Conservation (phyloP, 2,888 invertebrate genomes). For the Leptinotarsa tumamoca region DNA sequence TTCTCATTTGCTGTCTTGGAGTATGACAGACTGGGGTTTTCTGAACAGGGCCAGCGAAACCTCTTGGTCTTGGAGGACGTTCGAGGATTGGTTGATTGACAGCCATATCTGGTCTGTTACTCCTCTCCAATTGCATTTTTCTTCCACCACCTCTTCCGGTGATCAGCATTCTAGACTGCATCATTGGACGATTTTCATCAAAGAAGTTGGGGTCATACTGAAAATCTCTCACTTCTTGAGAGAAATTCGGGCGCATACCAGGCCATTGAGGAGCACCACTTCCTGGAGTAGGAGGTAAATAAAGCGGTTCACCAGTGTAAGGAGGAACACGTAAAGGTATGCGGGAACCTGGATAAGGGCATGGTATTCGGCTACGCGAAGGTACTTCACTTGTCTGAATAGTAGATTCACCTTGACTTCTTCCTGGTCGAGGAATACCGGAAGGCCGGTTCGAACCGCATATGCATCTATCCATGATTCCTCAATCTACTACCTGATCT, state of each 20-base stretch:
- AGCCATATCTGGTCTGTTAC: conserved; percentile 5
- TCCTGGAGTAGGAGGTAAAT: not conserved
- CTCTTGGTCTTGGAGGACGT: not conserved
- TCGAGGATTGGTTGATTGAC: conserved; percentile 9
- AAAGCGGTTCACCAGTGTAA: not conserved
- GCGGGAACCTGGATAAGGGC: conserved; percentile 8
- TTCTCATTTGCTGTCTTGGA: not conserved
- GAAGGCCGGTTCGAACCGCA: not conserved
- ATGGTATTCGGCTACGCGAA: not conserved
- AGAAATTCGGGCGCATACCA: conserved; percentile 2
- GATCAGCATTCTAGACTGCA: not conserved
- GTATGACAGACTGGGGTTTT: not conserved
- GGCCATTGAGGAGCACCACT: not conserved
- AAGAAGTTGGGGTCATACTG: conserved; percentile 1
- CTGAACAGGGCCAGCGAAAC: not conserved
- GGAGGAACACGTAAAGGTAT: not conserved
- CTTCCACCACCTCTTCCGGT: not conserved
- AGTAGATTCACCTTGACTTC: not conserved
- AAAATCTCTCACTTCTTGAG: conserved; percentile 12
- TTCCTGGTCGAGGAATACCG: not conserved
- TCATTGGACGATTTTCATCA: conserved; percentile 1
- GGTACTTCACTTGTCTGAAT: not conserved
- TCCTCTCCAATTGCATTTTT: not conserved
- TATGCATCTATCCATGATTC: not conserved
- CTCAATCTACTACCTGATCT: not conserved